Evolutionary conservation across 1,140 invertebrate genomes (phyloP), one percentile per base, ranked within the genome.

Genomic region (Linepithema humile): DNA sequence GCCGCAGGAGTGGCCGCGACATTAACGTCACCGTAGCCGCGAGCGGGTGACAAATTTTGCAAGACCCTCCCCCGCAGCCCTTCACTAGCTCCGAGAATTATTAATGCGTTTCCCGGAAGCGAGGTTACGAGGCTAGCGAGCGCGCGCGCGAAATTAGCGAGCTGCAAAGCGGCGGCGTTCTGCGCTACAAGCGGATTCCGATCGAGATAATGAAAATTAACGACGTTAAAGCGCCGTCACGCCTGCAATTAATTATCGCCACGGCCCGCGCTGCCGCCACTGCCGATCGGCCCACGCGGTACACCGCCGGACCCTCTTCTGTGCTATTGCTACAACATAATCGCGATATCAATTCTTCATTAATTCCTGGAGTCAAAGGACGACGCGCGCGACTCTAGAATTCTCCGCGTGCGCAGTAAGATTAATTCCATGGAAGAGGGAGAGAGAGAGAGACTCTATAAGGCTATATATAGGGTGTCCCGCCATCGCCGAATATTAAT

Each of bases 201-300:
- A 90, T 90, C 88, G 78, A 89, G 83, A 87, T 89, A 89, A 89
- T 89, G 87, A 89, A 86, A 86, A 88, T 88, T 88, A 88, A 89
- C 84, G 78, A 88, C 78, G 80, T 88, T 88, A 89, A 89, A 89
- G 84, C 84, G 78, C 88, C 86, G 80, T 88, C 87, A 70, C 80
- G 87, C 77, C 75, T 73, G 80, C 86, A 89, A 89, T 89, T 89
- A 89, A 89, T 89, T 89, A 89, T 87, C 85, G 45, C 45, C 40
- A 59, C 45, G 65, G 67, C 73, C 85, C 85, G 72, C 70, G 53
- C 73, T 64, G 64, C 64, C 64, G 73, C 65, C 60, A 59, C 77
- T 84, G 77, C 75, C 86, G 83, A 85, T 78, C 86, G 83, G 50
- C 26, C 67, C 69, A 45, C 35, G 32, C 67, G 85, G 23, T 53